A percentile compares a stretch with the other conserved stretches of the same genome.
Conservation (phyloP, 1,140 invertebrate species). For the Pseudomyrmex pallidus region DNA sequence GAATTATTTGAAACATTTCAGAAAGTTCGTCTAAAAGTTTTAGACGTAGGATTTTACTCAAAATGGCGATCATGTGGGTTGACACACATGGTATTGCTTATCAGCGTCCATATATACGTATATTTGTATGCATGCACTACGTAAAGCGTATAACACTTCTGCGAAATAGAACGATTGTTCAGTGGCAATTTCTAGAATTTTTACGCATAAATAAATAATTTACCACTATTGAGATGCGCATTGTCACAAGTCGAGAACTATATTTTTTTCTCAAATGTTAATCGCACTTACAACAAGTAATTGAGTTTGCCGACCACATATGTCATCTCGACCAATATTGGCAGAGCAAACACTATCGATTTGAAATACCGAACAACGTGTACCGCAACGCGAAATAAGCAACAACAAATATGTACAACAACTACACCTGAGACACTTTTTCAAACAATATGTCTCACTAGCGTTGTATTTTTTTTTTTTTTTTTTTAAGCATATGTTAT, state of each 20-base stretch:
- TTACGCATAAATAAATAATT: constrained; percentile 19
- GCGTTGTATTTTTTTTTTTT: not conserved
- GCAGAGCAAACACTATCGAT: constrained; percentile 29
- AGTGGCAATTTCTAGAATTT: constrained; percentile 39
- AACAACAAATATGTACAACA: not conserved
- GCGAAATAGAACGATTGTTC: not conserved
- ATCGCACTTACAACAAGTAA: constrained; percentile 6
- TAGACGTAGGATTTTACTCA: too few species aligned
- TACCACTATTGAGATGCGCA: constrained; percentile 30
- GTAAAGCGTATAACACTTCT: not conserved
- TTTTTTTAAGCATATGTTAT: not conserved
- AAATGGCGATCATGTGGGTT: too few species aligned
- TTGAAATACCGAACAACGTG: not conserved
- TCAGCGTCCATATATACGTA: too few species aligned
- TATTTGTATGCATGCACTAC: too few species aligned
- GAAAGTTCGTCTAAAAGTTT: too few species aligned
- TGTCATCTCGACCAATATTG: constrained; percentile 16
- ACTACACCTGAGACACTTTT: not conserved
- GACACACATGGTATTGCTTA: too few species aligned
- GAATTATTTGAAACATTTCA: too few species aligned
- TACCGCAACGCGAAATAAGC: not conserved
- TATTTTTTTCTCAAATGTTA: constrained; percentile 47
- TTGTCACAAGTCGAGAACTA: constrained; percentile 55
- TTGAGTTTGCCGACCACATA: not conserved
- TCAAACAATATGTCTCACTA: not conserved